Conservation (phyloP, 2,113 vertebrate species). For the Narcine bancroftii region DNA sequence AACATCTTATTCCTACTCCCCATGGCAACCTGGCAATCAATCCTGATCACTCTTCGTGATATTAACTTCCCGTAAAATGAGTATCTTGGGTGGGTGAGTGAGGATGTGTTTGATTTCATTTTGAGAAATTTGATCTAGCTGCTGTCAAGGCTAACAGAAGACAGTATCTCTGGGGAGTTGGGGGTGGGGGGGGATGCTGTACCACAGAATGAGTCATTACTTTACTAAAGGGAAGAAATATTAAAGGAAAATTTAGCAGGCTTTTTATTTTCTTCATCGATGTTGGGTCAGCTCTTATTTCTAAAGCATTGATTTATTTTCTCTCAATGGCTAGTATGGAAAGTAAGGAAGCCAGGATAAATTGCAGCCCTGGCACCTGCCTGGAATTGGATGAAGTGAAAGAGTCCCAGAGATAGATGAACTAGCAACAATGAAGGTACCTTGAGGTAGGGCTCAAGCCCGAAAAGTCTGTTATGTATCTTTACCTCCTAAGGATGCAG, state of each 20-base stretch:
- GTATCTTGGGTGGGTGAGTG: background rate
- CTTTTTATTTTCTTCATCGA: background rate
- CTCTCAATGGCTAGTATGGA: background rate
- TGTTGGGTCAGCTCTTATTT: background rate
- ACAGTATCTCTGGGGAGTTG: background rate
- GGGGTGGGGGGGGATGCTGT: too few relatives aligned
- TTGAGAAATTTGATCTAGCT: background rate
- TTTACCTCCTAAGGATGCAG: too few relatives aligned
- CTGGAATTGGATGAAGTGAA: background rate
- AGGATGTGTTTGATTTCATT: background rate
- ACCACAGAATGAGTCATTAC: background rate
- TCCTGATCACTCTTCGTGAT: background rate
- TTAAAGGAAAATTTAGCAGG: background rate
- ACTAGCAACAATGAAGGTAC: background rate
- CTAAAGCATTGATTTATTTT: background rate
- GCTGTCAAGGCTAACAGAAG: background rate
- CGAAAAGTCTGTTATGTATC: too few relatives aligned
- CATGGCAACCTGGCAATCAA: background rate
- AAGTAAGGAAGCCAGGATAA: background rate
- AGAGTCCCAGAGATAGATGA: background rate
- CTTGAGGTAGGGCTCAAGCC: background rate
- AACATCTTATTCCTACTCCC: too few relatives aligned
- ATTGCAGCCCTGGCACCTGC: background rate
- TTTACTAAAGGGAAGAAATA: background rate
- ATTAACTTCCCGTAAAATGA: background rate